Evolutionary conservation across 2,888 invertebrate species (phyloP), one percentile per base, ranked within the genome.

Genomic region (Caenorhabditis sinica): DNA sequence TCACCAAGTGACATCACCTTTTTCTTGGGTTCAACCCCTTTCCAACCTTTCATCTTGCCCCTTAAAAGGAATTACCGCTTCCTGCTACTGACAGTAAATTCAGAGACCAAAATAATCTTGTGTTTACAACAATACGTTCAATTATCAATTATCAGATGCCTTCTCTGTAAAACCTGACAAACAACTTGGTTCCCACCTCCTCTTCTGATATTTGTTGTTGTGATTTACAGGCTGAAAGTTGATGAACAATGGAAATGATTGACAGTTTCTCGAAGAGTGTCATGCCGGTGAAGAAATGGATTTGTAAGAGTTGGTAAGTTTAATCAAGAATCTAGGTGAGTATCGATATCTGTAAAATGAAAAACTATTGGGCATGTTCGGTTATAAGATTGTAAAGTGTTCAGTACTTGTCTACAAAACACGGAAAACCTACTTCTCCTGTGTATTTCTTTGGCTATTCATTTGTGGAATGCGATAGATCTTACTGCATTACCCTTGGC

Each of bases 1-100:
- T 79, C 65, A 79, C 40, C 79, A 45, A 51, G 56, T 79, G 79
- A 79, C 79, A 79, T 79, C 79, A 79, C 23, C 13, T 51, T 68
- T 49, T 8, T 23, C 45, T 15, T 30, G 25, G 17, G 65, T 45
- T 65, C 53, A 56, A 28, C 23, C 58, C 56, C 68, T 25, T 45
- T n/a, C 28, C 4, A 65, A 45, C 36, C 53, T 28, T 51, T 45
- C 65, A 60, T 58, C 61, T 43, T 63, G 5, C n/a, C 68, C 60
- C 60, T 76, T 68, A 65, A 61, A 69, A 61, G 69, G 43, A 45
- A 33, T 58, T 45, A 68, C 76, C 66, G 76, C 45, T 45, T 40
- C 9, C 45, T 40, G n/a, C 28, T 56, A 28, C 5, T 15, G 33
- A 40, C 30, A 40, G 40, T 6, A 13, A 61, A 74, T 74, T 74